Conservation (phyloP, 2,888 invertebrate species). For the Acanthosepion lycidas region DNA sequence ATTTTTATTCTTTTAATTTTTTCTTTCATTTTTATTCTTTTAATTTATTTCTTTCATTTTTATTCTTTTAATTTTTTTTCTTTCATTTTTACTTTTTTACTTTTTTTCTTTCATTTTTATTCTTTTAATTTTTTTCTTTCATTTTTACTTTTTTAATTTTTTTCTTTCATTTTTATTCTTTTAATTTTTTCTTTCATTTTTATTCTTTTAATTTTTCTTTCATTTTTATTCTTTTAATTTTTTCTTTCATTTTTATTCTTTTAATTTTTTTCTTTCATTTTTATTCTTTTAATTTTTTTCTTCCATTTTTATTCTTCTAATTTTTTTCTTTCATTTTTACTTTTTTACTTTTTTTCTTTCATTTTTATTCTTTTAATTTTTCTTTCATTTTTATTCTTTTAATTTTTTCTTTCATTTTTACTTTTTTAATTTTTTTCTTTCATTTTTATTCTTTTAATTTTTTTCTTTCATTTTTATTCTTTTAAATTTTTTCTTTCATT, state of each 20-base stretch:
- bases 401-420: background rate
- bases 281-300: background rate
- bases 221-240: background rate
- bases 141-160: background rate
- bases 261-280: no score
- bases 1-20: background rate
- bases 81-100: no score
- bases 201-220: background rate
- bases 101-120: background rate
- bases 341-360: no score
- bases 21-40: background rate
- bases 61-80: background rate
- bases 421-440: background rate
- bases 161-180: background rate
- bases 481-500: no score
- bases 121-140: no score
- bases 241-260: background rate
- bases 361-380: no score
- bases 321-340: no score
- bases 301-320: background rate
- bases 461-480: background rate
- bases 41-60: no score
- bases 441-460: background rate
- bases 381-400: background rate
- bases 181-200: background rate